These are phyloP conservation scores for Tricholaema leucomelas DNA, from an alignment of 2,113 vertebrate genomes.

Conservation along the genomic window DNA sequence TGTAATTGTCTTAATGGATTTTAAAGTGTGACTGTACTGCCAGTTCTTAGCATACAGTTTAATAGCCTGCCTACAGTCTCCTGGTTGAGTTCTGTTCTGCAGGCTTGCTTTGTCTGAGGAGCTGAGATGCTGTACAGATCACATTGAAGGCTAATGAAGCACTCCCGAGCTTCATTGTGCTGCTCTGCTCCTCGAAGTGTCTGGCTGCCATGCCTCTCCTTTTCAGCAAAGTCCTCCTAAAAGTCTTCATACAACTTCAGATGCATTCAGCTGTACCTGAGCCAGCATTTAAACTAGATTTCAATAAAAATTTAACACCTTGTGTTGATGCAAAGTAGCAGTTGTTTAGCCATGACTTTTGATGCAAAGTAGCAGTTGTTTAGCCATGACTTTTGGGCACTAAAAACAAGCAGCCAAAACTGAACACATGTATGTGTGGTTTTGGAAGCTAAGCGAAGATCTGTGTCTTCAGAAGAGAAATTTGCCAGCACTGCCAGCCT, in stretches of 20 bases:
- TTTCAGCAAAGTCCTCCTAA: background rate
- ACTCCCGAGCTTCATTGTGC: accelerated
- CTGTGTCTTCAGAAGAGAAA: background rate
- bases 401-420: background rate
- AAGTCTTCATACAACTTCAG: background rate
- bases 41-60: background rate
- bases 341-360: background rate
- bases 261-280: background rate
- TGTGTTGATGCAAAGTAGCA: background rate
- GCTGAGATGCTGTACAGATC: background rate
- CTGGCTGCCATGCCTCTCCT: background rate
- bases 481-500: background rate
- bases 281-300: background rate
- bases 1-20: constrained; percentile 1
- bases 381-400: background rate
- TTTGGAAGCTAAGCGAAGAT: background rate
- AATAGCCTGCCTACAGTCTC: background rate
- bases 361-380: background rate
- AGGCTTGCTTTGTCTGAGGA: background rate
- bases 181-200: background rate
- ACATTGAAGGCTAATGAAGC: background rate
- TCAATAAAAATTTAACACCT: background rate
- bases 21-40: background rate
- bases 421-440: background rate
- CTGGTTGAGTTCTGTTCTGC: background rate